phyloP scores from a whole-genome alignment of 2,888 invertebrate species.

The Cephus pygmeus region DNA sequence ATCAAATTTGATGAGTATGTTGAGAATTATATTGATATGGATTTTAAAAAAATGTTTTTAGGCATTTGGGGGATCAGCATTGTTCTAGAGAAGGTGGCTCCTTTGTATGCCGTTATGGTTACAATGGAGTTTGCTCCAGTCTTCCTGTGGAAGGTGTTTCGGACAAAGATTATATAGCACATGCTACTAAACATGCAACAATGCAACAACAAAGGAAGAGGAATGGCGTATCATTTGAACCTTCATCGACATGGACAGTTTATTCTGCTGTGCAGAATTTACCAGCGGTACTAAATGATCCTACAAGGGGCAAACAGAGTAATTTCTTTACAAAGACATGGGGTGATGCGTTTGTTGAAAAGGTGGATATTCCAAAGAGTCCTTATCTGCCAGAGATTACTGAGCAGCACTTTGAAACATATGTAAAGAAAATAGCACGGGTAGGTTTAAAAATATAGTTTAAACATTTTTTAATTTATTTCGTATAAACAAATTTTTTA shows the following conservation, averaged over 20 bases:
- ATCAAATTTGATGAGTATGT: neutral
- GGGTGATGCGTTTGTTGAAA: slow-evolving; percentile 95
- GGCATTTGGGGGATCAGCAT: slow-evolving; percentile 83
- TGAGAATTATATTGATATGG: neutral
- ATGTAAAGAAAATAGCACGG: slow-evolving; percentile 79
- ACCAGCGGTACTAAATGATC: slow-evolving; percentile 96
- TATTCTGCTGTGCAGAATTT: slow-evolving; percentile 94
- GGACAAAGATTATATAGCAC: slow-evolving; percentile 88
- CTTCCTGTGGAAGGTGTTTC: slow-evolving; percentile 90
- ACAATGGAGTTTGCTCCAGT: slow-evolving; percentile 86
- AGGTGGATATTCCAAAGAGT: slow-evolving; percentile 80
- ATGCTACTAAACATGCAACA: slow-evolving; percentile 75
- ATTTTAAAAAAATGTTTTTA: slow-evolving; percentile 60
- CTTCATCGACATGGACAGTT: slow-evolving; percentile 76
- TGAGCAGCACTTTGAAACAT: slow-evolving; percentile 86
- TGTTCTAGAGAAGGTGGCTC: slow-evolving; percentile 88
- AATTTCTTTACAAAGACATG: slow-evolving; percentile 97
- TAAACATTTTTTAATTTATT: neutral
- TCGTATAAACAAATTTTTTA: neutral
- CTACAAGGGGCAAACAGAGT: slow-evolving; percentile 87
- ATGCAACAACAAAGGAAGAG: slow-evolving; percentile 65
- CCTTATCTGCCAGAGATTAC: slow-evolving; percentile 86
- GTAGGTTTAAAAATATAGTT: slow-evolving; percentile 43
- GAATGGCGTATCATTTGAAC: slow-evolving; percentile 64
- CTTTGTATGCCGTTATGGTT: slow-evolving; percentile 87